These are phyloP conservation scores for Hirtodrosophila histrioides DNA, from an alignment of 2,888 invertebrate genomes.

Conservation along the genomic window DNA sequence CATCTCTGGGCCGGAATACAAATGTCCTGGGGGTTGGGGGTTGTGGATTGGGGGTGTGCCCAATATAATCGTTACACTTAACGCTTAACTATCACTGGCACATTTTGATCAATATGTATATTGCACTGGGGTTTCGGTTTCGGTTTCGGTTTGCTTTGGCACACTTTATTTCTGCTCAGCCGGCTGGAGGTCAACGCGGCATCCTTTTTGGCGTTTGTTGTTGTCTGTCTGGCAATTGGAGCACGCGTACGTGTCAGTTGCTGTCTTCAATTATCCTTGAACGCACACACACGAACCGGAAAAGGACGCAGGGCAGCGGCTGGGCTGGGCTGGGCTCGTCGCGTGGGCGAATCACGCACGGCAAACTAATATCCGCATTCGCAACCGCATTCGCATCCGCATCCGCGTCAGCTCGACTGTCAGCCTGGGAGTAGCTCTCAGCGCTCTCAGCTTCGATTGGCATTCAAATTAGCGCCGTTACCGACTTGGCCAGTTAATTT, in stretches of 20 bases:
- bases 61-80: constrained; percentile 9
- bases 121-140: constrained; percentile 33
- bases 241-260: constrained; percentile 74
- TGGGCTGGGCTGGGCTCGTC: constrained; percentile 2
- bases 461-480: constrained; percentile 78
- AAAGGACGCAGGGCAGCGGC: neutral
- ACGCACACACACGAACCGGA: constrained; percentile 14
- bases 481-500: constrained; percentile 68
- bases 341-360: constrained; percentile 33
- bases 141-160: constrained; percentile 40
- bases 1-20: constrained; percentile 85
- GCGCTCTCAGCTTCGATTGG: constrained; percentile 57
- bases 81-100: constrained; percentile 47
- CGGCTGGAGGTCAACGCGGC: constrained; percentile 56
- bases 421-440: neutral
- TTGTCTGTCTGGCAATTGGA: constrained; percentile 53
- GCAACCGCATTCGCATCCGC: neutral
- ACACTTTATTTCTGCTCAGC: constrained; percentile 32
- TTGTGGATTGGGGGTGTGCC: too few species aligned
- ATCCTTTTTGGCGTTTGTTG: constrained; percentile 48
- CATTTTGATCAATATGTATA: constrained; percentile 27
- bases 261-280: constrained; percentile 72
- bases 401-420: constrained; percentile 9
- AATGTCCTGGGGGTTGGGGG: too few species aligned
- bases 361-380: constrained; percentile 45